A percentile compares a stretch with the other conserved stretches of the same genome.
Conservation (phyloP, 2,113 vertebrate genomes). For the Bungarus multicinctus region DNA sequence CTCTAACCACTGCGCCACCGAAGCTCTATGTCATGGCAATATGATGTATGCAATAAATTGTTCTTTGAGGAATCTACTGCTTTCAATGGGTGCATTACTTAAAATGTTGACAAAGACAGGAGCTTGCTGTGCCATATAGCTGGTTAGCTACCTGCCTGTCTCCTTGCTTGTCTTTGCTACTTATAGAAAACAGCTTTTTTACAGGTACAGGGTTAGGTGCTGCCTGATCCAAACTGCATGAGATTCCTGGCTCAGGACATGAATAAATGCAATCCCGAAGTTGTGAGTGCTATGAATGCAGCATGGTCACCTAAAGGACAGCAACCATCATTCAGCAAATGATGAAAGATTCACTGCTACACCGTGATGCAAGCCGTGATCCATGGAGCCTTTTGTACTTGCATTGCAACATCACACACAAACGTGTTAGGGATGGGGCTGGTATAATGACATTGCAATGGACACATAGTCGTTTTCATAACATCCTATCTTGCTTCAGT, state of each 20-base stretch:
- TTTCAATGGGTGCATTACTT: too few species aligned
- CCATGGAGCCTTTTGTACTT: neutral
- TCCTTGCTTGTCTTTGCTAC: neutral
- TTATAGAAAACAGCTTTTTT: neutral
- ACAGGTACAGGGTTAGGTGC: neutral
- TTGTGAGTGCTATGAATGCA: neutral
- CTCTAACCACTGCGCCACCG: too few species aligned
- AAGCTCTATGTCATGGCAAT: too few species aligned
- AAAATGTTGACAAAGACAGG: neutral
- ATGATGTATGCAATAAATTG: too few species aligned
- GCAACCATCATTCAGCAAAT: neutral
- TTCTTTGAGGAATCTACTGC: too few species aligned
- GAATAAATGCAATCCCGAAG: neutral
- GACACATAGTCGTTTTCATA: neutral
- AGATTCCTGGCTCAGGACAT: neutral
- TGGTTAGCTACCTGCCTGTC: neutral
- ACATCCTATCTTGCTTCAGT: neutral
- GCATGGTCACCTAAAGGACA: neutral
- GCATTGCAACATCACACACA: neutral
- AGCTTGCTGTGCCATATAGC: neutral
- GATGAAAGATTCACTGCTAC: neutral
- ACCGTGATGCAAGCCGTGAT: neutral
- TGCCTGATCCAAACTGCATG: neutral
- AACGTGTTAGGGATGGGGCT: neutral
- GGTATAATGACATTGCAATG: neutral